Conservation (phyloP, 92 coral and sea anemone species). For the Zoanthus gigantus region DNA sequence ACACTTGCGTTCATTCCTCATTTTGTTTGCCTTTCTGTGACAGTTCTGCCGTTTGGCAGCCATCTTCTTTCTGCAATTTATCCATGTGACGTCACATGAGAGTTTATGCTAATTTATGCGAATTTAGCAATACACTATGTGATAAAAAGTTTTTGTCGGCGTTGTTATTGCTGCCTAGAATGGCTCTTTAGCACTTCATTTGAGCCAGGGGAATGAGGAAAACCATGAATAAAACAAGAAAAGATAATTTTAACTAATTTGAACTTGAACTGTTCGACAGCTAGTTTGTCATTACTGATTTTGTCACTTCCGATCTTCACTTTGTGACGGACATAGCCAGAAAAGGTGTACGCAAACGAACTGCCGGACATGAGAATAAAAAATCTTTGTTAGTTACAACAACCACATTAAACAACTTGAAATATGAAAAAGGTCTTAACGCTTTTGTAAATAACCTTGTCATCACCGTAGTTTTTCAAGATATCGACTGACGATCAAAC, state of each 20-base stretch:
- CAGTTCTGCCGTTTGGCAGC: constrained; percentile 91
- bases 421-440: background rate
- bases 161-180: background rate
- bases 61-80: constrained; percentile 62
- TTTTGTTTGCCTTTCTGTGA: constrained; percentile 92
- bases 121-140: constrained; percentile 32
- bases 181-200: constrained; percentile 11
- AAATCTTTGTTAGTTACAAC: background rate
- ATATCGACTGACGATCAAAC: background rate
- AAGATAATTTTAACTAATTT: constrained; percentile 10
- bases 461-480: background rate
- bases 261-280: background rate
- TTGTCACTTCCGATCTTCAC: constrained; percentile 41
- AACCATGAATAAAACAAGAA: background rate
- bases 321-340: constrained; percentile 30
- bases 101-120: constrained; percentile 68
- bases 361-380: constrained; percentile 27
- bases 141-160: background rate
- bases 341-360: background rate
- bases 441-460: background rate
- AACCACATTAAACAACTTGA: constrained; percentile 4
- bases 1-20: constrained; percentile 79
- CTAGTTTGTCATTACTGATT: constrained; percentile 32
- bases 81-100: constrained; percentile 93
- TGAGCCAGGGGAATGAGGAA: background rate